phyloP scores from a whole-genome alignment of 2,888 invertebrate genomes.

The Orchestes rusci region DNA sequence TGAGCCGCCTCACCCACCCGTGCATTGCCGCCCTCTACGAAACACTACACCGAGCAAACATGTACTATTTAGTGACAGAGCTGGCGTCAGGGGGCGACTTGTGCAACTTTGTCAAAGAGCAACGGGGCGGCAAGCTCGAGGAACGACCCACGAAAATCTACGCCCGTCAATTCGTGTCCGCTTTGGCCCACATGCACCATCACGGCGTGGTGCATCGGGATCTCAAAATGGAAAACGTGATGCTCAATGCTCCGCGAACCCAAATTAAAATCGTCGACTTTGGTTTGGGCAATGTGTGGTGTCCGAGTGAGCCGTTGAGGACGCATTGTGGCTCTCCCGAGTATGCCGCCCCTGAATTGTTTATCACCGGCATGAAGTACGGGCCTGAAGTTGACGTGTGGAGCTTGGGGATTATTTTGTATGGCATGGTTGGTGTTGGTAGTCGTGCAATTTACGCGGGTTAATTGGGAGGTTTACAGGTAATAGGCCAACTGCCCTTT shows the following conservation, averaged over 20 bases:
- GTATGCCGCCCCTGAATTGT: constrained; percentile 73
- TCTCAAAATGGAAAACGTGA: constrained; percentile 73
- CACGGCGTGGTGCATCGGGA: constrained; percentile 58
- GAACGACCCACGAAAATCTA: constrained; percentile 51
- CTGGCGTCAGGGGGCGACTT: constrained; percentile 66
- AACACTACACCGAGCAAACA: constrained; percentile 50
- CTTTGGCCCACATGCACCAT: constrained; percentile 60
- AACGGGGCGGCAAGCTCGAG: constrained; percentile 49
- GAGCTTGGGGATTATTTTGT: constrained; percentile 67
- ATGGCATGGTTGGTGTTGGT: constrained; percentile 52
- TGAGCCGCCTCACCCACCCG: constrained; percentile 64
- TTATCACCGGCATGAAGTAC: constrained; percentile 59
- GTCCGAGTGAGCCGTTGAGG: constrained; percentile 51
- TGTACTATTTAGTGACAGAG: constrained; percentile 64
- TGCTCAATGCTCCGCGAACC: constrained; percentile 59
- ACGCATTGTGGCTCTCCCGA: constrained; percentile 76
- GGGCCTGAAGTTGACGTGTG: constrained; percentile 73
- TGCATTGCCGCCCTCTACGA: constrained; percentile 67
- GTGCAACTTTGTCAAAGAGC: constrained; percentile 56
- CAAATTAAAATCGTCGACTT: constrained; percentile 72
- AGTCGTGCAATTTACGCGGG: too few relatives aligned
- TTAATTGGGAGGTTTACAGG: constrained; percentile 13
- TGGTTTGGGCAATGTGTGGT: constrained; percentile 65
- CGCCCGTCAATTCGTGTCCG: constrained; percentile 60
- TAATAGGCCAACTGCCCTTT: constrained; percentile 65